These are phyloP conservation scores for Hypolimnas misippus DNA, from an alignment of 2,888 invertebrate species.

Conservation along the genomic window DNA sequence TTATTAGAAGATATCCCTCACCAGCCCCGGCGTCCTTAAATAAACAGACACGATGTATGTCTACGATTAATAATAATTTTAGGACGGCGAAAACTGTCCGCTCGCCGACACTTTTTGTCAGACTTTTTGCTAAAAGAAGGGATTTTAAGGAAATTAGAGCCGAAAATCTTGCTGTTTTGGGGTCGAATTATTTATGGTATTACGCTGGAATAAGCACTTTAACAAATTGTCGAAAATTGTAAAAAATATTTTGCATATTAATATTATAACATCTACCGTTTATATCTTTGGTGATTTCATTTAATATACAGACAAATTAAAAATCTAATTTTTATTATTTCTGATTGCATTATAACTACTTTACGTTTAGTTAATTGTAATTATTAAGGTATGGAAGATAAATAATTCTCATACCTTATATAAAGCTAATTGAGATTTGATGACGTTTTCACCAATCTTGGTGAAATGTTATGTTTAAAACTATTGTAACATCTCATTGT, in stretches of 20 bases:
- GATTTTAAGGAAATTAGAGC: constrained; percentile 70
- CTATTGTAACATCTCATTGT: no score
- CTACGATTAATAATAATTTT: constrained; percentile 79
- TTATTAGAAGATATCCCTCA: constrained; percentile 69
- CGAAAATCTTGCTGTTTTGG: constrained; percentile 21
- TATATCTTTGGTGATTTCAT: constrained; percentile 1
- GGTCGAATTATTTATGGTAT: constrained; percentile 16
- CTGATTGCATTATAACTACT: no score
- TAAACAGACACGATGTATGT: constrained; percentile 76
- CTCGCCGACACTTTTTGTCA: constrained; percentile 55
- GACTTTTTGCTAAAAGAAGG: constrained; percentile 43
- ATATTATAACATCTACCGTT: not conserved
- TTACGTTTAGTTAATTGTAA: no score
- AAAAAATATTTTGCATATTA: not conserved
- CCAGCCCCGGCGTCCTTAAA: constrained; percentile 63
- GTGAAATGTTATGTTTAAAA: no score
- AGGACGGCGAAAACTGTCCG: constrained; percentile 65
- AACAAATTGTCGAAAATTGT: not conserved
- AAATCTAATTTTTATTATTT: no score
- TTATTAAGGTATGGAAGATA: no score
- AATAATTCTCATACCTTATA: no score
- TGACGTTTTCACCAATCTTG: no score
- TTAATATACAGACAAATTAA: no score
- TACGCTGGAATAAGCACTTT: constrained; percentile 1
- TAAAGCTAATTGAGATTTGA: no score